Evolutionary conservation across 2,888 invertebrate species (phyloP).

Genomic region (Muschampia plurimacula): DNA sequence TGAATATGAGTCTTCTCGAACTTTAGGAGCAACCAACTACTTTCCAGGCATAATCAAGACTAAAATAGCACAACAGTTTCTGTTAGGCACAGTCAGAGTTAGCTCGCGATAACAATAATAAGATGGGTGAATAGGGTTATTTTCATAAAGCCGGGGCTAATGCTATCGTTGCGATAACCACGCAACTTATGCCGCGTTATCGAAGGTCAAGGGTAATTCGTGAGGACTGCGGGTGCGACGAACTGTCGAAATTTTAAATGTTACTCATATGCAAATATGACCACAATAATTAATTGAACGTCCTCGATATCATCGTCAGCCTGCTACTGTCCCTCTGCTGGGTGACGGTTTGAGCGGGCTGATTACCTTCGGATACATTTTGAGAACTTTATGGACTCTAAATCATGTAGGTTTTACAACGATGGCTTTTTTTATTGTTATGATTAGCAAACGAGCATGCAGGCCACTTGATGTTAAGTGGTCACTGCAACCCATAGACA

Average conservation of each 20-base stretch:
- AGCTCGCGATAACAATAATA: slow-evolving; percentile 14
- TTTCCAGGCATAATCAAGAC: background rate
- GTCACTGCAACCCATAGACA: too few relatives aligned
- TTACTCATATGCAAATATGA: background rate
- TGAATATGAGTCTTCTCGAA: background rate
- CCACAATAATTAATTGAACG: background rate
- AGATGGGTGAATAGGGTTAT: slow-evolving; percentile 13
- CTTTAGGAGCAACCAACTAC: background rate
- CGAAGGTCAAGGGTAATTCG: slow-evolving; percentile 59
- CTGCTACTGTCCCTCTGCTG: too few relatives aligned
- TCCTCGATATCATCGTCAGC: too few relatives aligned
- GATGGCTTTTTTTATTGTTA: too few relatives aligned
- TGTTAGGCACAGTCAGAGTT: background rate
- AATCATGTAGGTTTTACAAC: too few relatives aligned
- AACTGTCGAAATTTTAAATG: background rate
- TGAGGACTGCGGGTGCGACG: slow-evolving; percentile 20
- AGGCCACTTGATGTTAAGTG: too few relatives aligned
- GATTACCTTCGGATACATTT: too few relatives aligned
- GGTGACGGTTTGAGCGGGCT: too few relatives aligned
- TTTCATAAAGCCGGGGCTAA: slow-evolving; percentile 5
- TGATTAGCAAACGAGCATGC: too few relatives aligned
- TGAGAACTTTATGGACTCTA: too few relatives aligned
- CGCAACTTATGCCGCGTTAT: slow-evolving; percentile 53
- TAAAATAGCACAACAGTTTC: background rate
- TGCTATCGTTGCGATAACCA: slow-evolving; percentile 43